A percentile compares a stretch with the other conserved stretches of the same genome.
Evolutionary conservation across 1,140 invertebrate genomes (phyloP).

Genomic region (Cepaea nemoralis): DNA sequence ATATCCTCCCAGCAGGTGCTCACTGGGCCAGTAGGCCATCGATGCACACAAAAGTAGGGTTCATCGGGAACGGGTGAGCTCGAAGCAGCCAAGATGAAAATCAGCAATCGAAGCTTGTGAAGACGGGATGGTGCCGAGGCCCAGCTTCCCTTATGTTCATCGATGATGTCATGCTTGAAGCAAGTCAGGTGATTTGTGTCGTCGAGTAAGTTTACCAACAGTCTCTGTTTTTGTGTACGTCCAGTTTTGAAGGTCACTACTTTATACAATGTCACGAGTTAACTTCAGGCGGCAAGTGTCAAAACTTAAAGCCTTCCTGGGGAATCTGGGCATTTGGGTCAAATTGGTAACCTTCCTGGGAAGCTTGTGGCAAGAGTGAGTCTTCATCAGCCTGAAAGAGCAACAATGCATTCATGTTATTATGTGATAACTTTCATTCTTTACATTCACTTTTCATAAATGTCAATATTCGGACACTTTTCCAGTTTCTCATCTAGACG

Average conservation of each 20-base stretch:
- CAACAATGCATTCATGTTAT: too few species aligned
- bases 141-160: not conserved
- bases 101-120: not conserved
- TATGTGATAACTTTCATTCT: too few species aligned
- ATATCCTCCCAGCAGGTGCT: not conserved
- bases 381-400: slow-evolving; percentile 80
- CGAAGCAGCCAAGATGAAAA: not conserved
- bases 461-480: too few species aligned
- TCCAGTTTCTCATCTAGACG: too few species aligned
- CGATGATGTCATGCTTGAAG: not conserved
- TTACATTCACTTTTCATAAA: too few species aligned
- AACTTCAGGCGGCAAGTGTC: slow-evolving; percentile 46
- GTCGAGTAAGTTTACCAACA: not conserved
- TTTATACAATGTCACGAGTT: slow-evolving; percentile 28
- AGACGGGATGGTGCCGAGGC: not conserved
- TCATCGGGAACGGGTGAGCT: not conserved
- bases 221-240: not conserved
- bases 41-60: too few species aligned
- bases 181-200: not conserved
- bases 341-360: slow-evolving; percentile 86
- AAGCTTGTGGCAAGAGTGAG: slow-evolving; percentile 81
- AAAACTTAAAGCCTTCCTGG: slow-evolving; percentile 86
- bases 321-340: slow-evolving; percentile 84
- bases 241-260: slow-evolving; percentile 24
- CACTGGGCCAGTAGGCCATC: not conserved